Evolutionary conservation across 2,113 vertebrate genomes (phyloP).

Genomic region (Toxotes jaculatrix): DNA sequence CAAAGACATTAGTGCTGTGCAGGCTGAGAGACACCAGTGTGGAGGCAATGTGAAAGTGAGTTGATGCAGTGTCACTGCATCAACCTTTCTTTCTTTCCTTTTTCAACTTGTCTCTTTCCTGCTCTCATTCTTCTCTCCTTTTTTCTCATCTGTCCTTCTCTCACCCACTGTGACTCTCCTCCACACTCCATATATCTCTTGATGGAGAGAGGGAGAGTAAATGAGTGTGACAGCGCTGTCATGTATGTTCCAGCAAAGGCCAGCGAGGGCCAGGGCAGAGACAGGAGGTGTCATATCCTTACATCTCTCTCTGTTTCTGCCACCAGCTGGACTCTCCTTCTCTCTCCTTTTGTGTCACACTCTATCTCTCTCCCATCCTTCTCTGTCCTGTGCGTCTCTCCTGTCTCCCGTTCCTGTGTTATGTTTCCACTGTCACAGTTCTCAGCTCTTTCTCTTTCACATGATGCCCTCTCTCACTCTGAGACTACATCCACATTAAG

Average conservation of each 20-base stretch:
- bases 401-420: constrained; percentile 12
- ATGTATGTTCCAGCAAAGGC: constrained; percentile 87
- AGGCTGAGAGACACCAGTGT: constrained; percentile 88
- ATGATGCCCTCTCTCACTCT: constrained; percentile 9
- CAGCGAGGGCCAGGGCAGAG: constrained; percentile 81
- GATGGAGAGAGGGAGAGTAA: constrained; percentile 60
- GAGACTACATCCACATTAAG: not conserved
- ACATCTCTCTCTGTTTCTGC: constrained; percentile 78
- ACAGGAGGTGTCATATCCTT: constrained; percentile 94
- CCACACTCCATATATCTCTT: constrained; percentile 29
- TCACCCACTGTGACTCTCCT: constrained; percentile 29
- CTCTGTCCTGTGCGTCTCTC: constrained; percentile 28
- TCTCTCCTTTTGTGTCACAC: constrained; percentile 77
- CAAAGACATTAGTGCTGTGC: constrained; percentile 88
- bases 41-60: constrained; percentile 89
- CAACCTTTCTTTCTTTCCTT: constrained; percentile 47
- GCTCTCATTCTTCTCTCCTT: constrained; percentile 1
- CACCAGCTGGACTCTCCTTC: constrained; percentile 86
- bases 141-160: constrained; percentile 13
- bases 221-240: constrained; percentile 81
- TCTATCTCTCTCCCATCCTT: constrained; percentile 56
- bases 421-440: constrained; percentile 43
- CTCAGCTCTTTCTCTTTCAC: constrained; percentile 11
- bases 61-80: constrained; percentile 91
- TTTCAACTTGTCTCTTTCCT: constrained; percentile 9